A percentile compares a stretch with the other conserved stretches of the same genome.
Conservation (phyloP, 92 coral and sea anemone species). For the Pocillopora meandrina region DNA sequence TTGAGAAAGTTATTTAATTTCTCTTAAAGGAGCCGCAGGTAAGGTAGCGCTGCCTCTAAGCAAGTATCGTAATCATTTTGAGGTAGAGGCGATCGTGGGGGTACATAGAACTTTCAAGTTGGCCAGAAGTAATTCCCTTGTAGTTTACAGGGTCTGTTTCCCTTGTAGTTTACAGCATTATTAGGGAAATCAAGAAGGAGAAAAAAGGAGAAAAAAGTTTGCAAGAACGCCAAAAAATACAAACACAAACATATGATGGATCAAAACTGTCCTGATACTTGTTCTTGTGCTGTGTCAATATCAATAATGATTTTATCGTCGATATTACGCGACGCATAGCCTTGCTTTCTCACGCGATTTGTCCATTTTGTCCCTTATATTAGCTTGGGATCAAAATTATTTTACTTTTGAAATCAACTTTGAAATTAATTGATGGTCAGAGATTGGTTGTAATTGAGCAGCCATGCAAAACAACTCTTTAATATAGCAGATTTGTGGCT, state of each 20-base stretch:
- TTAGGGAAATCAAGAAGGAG: no score
- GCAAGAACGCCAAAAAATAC: no score
- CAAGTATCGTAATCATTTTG: no score
- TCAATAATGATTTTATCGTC: not conserved
- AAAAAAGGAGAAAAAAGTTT: no score
- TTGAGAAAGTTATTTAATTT: no score
- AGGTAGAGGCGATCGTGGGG: no score
- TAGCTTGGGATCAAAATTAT: slow-evolving; percentile 1
- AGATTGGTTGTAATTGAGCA: slow-evolving; percentile 10
- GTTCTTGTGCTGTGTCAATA: not conserved
- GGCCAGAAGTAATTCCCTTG: no score
- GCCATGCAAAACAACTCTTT: not conserved
- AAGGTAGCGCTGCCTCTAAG: no score
- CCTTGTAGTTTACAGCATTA: no score
- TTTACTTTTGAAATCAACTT: not conserved
- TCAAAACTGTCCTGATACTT: not conserved
- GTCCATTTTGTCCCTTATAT: not conserved
- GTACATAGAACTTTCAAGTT: no score
- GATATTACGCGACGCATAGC: not conserved
- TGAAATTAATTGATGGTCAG: not conserved
- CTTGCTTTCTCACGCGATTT: not conserved
- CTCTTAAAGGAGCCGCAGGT: no score
- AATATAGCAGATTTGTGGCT: not conserved
- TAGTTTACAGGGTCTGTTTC: no score
- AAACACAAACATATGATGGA: not conserved